Evolutionary conservation across 2,888 invertebrate genomes (phyloP), one percentile per base, ranked within the genome.

Genomic region (Napeogenes inachia): DNA sequence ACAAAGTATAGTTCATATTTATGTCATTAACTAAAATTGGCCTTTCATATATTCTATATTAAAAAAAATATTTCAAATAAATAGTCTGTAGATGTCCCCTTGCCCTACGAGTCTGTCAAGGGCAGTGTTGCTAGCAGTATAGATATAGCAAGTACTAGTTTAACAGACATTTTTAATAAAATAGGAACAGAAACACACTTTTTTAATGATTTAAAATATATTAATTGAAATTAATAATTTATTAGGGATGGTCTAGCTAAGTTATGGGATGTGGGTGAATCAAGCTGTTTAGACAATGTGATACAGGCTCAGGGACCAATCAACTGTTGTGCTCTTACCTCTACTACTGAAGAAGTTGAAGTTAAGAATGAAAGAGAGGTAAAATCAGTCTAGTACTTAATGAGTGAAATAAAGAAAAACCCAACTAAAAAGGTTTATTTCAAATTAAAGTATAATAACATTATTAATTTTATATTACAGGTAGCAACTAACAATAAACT

Each of bases 201-300:
- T 5, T 35, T 4, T 35, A 35, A 5, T 35, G 2, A 35, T 2
- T 2, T 35, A 35, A 5, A 6, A 35, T 5, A 35, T 35, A 5
- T 21, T 21, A 1, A 21, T 2, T 6, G 6, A 35, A 35, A 35
- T 35, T 5, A 57, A 33, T 57, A 38, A 13, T 33, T 67, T 35
- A 62, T 68, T 56, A 93, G 93, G 73, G 95, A 95, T 89, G 95
- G 95, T 30, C 89, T 92, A 61, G 93, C 92, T 3, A 92, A 92
- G 71, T 80, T 95, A 45, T 95, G 94, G 94, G 93, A 94, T 85
- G 93, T 93, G 71, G 94, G 94, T 45, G 85, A 92, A 78, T 88
- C 92, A 59, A 81, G 80, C 8, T 92, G 93, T 70, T 75, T 94
- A 12, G 90, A 76, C 56, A 89, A 92, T 64, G 75, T 94, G 21